These are phyloP conservation scores for Columbina picui DNA, from an alignment of 2,113 vertebrate genomes.

Conservation along the genomic window DNA sequence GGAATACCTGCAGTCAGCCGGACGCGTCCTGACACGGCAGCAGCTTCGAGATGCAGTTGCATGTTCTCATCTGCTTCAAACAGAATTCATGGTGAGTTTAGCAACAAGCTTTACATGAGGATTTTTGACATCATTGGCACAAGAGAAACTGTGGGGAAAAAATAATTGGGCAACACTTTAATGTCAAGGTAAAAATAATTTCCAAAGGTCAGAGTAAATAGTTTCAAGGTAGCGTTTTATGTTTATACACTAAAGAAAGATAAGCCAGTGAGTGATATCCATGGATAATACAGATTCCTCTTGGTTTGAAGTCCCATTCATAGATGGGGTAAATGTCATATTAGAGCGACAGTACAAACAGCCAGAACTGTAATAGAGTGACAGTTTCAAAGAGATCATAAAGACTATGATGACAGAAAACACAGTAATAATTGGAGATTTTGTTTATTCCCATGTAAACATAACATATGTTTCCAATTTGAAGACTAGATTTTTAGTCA, in stretches of 20 bases:
- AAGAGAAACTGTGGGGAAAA: background rate
- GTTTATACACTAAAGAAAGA: background rate
- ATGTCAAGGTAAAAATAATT: background rate
- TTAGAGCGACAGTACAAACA: background rate
- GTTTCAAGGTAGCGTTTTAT: background rate
- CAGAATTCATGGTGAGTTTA: conserved; percentile 91
- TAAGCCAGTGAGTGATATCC: background rate
- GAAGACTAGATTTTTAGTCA: background rate
- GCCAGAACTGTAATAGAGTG: background rate
- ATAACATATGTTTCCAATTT: background rate
- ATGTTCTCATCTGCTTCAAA: conserved; percentile 88
- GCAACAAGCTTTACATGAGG: background rate
- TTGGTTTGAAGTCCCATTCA: background rate
- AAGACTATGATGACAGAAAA: background rate
- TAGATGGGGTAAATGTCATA: background rate
- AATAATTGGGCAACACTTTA: background rate
- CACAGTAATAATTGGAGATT: background rate
- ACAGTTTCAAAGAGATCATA: background rate
- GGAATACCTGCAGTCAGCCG: conserved; percentile 90
- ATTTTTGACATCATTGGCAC: background rate
- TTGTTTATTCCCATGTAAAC: background rate
- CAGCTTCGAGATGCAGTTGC: conserved; percentile 81
- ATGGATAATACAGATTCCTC: background rate
- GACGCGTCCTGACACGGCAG: conserved; percentile 82
- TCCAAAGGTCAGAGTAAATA: background rate